Evolutionary conservation across 2,113 vertebrate genomes (phyloP).

Genomic region (Columba janthina): DNA sequence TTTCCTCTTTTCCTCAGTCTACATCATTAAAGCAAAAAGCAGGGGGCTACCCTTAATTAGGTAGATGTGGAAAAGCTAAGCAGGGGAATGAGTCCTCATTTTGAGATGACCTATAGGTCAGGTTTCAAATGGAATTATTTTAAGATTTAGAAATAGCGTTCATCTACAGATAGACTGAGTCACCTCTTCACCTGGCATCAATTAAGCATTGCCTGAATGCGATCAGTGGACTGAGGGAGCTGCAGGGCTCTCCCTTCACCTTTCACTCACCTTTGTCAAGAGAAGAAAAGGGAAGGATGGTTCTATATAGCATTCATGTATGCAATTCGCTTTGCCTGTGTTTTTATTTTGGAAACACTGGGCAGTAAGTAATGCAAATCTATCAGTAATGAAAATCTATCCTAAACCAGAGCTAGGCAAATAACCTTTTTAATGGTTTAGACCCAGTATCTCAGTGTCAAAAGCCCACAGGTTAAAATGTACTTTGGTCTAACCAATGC

Average conservation of each 20-base stretch:
- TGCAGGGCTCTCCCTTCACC: neutral
- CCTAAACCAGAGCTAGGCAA: neutral
- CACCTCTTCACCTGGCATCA: neutral
- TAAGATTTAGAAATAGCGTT: neutral
- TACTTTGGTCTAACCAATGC: neutral
- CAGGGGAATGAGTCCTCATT: neutral
- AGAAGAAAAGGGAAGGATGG: neutral
- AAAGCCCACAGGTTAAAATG: neutral
- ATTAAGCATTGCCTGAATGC: neutral
- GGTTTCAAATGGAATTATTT: neutral
- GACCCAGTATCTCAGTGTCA: accelerated
- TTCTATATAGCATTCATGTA: neutral
- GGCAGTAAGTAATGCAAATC: neutral
- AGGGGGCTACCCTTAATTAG: neutral
- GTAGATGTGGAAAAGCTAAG: neutral
- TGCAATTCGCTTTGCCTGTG: neutral
- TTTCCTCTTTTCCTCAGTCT: neutral
- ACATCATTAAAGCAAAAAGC: neutral
- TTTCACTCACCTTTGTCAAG: neutral
- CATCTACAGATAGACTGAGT: neutral
- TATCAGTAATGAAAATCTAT: neutral
- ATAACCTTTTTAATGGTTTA: neutral
- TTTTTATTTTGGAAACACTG: slow-evolving; percentile 2
- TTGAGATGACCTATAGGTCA: neutral
- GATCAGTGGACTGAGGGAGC: neutral